Base-by-base conservation (phyloP, 2,888 invertebrate genomes). In the Yponomeuta cagnagella region DNA sequence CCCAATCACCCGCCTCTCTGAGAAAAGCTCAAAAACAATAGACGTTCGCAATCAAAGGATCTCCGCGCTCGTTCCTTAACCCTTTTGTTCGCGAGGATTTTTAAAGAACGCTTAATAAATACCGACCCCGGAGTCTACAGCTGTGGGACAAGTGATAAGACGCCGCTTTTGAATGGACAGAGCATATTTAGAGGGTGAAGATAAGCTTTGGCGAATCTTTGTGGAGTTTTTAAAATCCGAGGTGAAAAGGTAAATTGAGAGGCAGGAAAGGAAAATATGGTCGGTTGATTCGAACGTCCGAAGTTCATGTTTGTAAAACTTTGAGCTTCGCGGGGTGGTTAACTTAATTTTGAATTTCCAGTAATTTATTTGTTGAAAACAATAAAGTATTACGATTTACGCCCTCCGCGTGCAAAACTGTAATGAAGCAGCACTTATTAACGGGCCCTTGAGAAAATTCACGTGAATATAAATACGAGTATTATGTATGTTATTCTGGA, bases 91-190 rank as follows among this genome's bases (percentile, higher is more conserved):
- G 15, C n/a, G 12, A 68, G 67, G 67, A 43, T 68, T 68, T 68
- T 68, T 68, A 68, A 68, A 68, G 67, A 37, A 68, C 37, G 37
- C 67, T 68, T 68, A 68, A 68, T 68, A 68, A 68, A 68, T 68
- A 37, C 67, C n/a, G 43, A 43, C 15, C n/a, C n/a, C 12, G 43
- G 52, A 23, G 64, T 33, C 33, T 30, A 3, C 2, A 12, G 65
- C 30, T 65, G 65, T 65, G 31, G 65, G 4, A 33, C 31, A 65
- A 30, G 30, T 65, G 52, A 58, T 58, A 58, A 58, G 52, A 15
- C 52, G 52, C 15, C 52, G 52, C 52, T 58, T 58, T 58, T 58
- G 12, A 12, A 58, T 58, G 15, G 12, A 15, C 52, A 58, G 52
- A 58, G 52, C 15, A 58, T 58, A 58, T 15, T 58, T 15, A 15